These are phyloP conservation scores for Pristionchus fissidentatus DNA, from an alignment of 2,888 invertebrate genomes.

Conservation along the genomic window DNA sequence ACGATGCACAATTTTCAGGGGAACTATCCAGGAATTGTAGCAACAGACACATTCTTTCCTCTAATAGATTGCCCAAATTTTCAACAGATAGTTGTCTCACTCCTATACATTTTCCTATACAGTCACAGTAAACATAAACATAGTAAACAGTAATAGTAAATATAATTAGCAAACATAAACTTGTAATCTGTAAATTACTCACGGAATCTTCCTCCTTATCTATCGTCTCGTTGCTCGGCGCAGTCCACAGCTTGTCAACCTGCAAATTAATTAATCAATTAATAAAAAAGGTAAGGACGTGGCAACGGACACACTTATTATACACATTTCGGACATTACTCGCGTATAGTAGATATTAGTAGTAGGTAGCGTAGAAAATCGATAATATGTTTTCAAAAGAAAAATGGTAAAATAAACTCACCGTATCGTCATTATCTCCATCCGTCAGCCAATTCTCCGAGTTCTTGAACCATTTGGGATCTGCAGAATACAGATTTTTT, in stretches of 20 bases:
- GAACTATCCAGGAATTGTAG: background rate
- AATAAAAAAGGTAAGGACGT: no score
- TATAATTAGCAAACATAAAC: background rate
- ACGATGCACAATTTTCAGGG: background rate
- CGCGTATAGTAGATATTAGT: no score
- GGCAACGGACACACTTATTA: background rate
- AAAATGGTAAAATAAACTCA: background rate
- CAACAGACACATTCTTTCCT: background rate
- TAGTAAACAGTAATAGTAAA: background rate
- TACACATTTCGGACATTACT: background rate
- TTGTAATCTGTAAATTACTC: background rate
- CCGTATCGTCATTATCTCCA: background rate
- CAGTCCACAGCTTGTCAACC: conserved; percentile 44
- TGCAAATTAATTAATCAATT: background rate
- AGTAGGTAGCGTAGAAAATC: no score
- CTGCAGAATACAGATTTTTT: no score
- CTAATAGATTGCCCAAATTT: background rate
- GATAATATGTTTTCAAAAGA: background rate
- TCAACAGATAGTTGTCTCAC: background rate
- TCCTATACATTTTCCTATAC: no score
- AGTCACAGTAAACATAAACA: no score
- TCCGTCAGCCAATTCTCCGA: conserved; percentile 9
- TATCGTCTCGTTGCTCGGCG: conserved; percentile 12
- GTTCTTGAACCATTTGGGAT: conserved; percentile 18
- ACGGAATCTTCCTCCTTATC: conserved; percentile 35